Conservation (phyloP, 2,888 invertebrate genomes). For the Spilarctia lutea region DNA sequence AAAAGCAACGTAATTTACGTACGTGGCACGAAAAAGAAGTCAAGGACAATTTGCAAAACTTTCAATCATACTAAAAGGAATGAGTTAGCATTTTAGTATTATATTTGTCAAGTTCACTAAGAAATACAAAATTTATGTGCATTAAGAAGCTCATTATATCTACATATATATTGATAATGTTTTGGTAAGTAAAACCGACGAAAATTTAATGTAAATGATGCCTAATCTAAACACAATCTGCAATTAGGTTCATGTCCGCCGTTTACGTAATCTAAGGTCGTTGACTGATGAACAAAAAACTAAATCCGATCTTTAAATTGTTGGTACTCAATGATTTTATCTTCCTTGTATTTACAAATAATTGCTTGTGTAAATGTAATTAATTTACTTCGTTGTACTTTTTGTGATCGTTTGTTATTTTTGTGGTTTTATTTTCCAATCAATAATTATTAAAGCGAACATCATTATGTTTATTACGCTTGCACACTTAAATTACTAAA, state of each 20-base stretch:
- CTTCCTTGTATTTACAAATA: constrained; percentile 10
- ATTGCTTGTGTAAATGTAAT: constrained; percentile 14
- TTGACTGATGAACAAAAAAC: constrained; percentile 40
- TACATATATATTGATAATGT: constrained; percentile 18
- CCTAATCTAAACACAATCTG: constrained; percentile 38
- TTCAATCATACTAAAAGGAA: constrained; percentile 11
- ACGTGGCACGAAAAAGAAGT: neutral
- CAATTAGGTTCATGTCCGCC: constrained; percentile 41
- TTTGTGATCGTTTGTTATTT: no score
- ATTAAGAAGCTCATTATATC: constrained; percentile 16
- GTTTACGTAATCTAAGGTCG: constrained; percentile 43
- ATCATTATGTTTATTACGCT: no score
- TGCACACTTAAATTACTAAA: no score
- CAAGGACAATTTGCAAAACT: constrained; percentile 12
- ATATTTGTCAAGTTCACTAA: constrained; percentile 16
- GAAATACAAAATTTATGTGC: constrained; percentile 4
- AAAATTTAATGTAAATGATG: constrained; percentile 31
- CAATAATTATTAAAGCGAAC: no score
- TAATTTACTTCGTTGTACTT: neutral
- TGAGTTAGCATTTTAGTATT: constrained; percentile 15
- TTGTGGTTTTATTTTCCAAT: no score
- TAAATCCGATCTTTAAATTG: constrained; percentile 20
- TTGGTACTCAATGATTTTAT: constrained; percentile 10
- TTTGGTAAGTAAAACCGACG: constrained; percentile 25
- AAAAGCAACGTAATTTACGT: constrained; percentile 2